Percentiles rank a stretch among this genome's conserved stretches.
Conservation (phyloP, 2,113 vertebrate genomes). For the Dromas ardeola region DNA sequence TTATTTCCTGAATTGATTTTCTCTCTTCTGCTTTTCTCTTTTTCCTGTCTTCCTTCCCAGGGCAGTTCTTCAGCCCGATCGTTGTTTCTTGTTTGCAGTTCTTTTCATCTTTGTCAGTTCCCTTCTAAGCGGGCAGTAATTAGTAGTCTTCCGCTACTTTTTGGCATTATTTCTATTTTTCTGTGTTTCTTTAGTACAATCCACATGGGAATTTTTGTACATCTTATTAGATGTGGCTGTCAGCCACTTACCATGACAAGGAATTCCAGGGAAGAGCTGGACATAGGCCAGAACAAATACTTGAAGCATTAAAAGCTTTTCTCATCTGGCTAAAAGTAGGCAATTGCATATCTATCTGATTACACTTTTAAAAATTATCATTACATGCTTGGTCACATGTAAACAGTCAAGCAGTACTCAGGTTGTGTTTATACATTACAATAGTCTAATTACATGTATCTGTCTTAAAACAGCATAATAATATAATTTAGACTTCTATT, state of each 20-base stretch:
- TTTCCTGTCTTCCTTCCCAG: background rate
- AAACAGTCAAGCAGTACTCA: background rate
- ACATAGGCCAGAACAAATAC: background rate
- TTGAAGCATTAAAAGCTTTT: background rate
- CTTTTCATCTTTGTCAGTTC: background rate
- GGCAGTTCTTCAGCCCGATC: background rate
- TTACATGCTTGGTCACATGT: background rate
- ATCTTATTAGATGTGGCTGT: background rate
- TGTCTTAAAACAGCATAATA: background rate
- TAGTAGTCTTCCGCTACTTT: background rate
- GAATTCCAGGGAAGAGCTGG: background rate
- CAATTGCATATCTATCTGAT: background rate
- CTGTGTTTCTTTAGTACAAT: background rate
- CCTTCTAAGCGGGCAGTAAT: background rate
- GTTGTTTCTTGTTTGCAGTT: background rate
- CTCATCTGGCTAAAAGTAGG: background rate
- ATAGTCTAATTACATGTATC: background rate
- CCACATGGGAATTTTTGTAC: background rate
- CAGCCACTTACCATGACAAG: background rate
- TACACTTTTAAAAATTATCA: background rate
- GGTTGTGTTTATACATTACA: background rate
- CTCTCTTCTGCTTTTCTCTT: background rate
- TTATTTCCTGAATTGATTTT: background rate
- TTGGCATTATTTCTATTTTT: background rate
- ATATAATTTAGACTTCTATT: background rate